Conservation (phyloP, 23 tunicate genomes). For the Halocynthia aurantium region DNA sequence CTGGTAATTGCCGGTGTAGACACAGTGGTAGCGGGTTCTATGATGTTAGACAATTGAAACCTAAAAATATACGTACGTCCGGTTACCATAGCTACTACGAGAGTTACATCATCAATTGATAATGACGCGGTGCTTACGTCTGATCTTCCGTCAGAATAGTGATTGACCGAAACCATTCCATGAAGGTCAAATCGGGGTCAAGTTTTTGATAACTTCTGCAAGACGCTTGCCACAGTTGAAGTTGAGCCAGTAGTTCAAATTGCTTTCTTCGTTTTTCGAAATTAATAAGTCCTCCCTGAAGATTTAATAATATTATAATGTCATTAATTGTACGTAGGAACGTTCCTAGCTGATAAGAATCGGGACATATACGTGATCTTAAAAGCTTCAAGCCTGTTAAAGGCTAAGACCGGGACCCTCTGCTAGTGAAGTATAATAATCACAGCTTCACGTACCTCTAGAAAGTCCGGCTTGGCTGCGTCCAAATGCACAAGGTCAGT, state of each 20-base stretch:
- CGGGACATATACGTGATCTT: no score
- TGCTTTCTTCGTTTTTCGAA: constrained; percentile 89
- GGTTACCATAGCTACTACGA: neutral
- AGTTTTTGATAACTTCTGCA: constrained; percentile 59
- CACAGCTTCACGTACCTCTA: constrained; percentile 27
- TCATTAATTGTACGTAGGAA: no score
- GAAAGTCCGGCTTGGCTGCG: constrained; percentile 73
- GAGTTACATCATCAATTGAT: neutral
- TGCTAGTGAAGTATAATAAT: no score
- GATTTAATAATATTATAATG: neutral
- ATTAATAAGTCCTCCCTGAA: constrained; percentile 69
- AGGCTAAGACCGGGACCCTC: no score
- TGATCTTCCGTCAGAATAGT: constrained; percentile 61
- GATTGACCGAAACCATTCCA: constrained; percentile 62
- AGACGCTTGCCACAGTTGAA: constrained; percentile 87
- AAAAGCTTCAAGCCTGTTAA: no score
- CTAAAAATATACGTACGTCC: constrained; percentile 1
- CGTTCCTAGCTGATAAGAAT: no score
- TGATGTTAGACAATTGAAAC: neutral
- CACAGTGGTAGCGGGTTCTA: constrained; percentile 12
- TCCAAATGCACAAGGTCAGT: constrained; percentile 78
- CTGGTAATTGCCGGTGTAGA: constrained; percentile 7
- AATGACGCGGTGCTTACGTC: constrained; percentile 34
- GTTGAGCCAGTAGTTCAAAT: constrained; percentile 90
- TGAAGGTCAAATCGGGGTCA: constrained; percentile 27